These are phyloP conservation scores for Tokudaia tokunoshimensis DNA, from an alignment of 2,797 vertebrate species.

Conservation along the genomic window DNA sequence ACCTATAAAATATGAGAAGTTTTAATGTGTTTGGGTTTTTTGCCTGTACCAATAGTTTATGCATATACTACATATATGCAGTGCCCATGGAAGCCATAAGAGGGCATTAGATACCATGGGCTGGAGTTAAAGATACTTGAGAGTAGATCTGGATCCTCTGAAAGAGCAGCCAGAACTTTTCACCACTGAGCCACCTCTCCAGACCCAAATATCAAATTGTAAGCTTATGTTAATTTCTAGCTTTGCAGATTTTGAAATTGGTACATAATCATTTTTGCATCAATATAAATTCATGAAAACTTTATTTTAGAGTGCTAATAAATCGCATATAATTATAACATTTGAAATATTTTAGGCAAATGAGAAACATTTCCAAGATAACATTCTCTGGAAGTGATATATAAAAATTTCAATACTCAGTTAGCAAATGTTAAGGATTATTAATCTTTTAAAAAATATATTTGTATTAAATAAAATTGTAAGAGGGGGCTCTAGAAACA, in stretches of 20 bases:
- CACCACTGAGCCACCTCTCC: background rate
- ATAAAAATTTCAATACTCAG: background rate
- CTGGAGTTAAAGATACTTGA: background rate
- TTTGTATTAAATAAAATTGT: background rate
- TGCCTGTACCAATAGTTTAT: background rate
- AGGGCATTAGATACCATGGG: background rate
- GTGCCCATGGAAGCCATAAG: background rate
- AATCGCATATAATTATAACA: background rate
- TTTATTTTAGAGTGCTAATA: background rate
- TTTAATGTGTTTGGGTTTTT: background rate
- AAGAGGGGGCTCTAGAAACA: background rate
- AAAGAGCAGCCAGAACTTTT: background rate
- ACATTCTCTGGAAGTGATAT: background rate
- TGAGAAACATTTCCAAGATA: background rate
- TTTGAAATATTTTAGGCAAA: constrained; percentile 25
- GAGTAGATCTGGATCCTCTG: background rate
- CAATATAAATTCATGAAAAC: constrained; percentile 1
- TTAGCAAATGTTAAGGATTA: background rate
- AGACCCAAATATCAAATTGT: background rate
- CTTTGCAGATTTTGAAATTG: background rate
- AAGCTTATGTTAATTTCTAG: constrained; percentile 54
- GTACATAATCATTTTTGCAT: background rate
- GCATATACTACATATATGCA: background rate
- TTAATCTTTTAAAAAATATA: background rate
- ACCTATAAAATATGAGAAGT: background rate